Percentiles rank a stretch among this genome's conserved stretches.
Conservation (phyloP, 2,113 vertebrate genomes). For the Corythaeola cristata region DNA sequence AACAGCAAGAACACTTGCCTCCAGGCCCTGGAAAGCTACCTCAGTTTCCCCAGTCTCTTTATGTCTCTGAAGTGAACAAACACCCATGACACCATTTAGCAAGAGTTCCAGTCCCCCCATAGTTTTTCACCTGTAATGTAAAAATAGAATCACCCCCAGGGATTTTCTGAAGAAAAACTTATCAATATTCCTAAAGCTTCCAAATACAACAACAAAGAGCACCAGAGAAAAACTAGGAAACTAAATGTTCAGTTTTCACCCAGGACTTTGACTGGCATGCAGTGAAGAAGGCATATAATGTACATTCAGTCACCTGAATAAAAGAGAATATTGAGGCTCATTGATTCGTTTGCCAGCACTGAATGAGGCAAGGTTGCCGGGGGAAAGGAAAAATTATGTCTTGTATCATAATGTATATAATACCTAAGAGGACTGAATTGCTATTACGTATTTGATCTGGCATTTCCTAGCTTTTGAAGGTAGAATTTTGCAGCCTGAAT, state of each 20-base stretch:
- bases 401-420: neutral
- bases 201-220: neutral
- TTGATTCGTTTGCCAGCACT: neutral
- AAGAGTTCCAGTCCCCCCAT: neutral
- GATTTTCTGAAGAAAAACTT: neutral
- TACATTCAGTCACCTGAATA: neutral
- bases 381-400: neutral
- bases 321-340: neutral
- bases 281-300: neutral
- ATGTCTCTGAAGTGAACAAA: neutral
- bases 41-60: neutral
- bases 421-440: slow-evolving; percentile 15
- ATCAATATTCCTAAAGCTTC: neutral
- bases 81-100: neutral
- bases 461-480: slow-evolving; percentile 16
- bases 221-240: neutral
- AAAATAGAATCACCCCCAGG: neutral
- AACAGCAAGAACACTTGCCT: neutral
- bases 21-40: neutral
- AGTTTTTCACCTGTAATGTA: accelerated
- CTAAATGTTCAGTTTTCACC: neutral
- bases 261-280: neutral
- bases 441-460: slow-evolving; percentile 19
- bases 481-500: neutral
- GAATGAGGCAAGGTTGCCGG: neutral